Conservation (phyloP, 2,888 invertebrate species). For the Epinotia demarniana region DNA sequence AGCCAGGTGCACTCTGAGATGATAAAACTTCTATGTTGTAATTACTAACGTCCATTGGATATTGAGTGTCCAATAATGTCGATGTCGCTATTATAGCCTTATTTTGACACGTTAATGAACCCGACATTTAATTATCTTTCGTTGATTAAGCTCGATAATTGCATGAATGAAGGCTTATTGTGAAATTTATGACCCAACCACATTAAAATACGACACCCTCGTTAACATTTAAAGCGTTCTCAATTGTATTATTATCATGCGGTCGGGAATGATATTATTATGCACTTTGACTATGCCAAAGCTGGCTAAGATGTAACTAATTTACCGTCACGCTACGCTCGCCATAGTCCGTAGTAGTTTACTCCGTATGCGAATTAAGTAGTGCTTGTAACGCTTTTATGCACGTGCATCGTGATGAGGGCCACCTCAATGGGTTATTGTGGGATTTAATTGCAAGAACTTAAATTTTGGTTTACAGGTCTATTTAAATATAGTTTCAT, state of each 20-base stretch:
- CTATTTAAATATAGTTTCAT: no score
- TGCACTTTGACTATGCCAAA: not conserved
- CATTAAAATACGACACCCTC: not conserved
- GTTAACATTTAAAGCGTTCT: slow-evolving; percentile 11
- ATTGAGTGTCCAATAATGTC: slow-evolving; percentile 16
- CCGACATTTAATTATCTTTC: slow-evolving; percentile 27
- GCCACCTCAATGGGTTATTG: no score
- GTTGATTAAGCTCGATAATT: slow-evolving; percentile 36
- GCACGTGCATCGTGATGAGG: no score
- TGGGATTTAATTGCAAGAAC: no score
- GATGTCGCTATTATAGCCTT: slow-evolving; percentile 20
- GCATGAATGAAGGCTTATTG: slow-evolving; percentile 23
- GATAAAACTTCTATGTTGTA: not conserved
- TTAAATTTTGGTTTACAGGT: no score
- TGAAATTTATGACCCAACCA: slow-evolving; percentile 11
- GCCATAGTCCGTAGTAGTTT: no score
- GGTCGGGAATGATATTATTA: no score
- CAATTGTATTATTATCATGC: not conserved
- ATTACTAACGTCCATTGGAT: slow-evolving; percentile 10
- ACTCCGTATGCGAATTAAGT: no score
- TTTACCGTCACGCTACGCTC: no score
- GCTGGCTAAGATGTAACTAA: not conserved
- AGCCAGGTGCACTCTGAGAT: not conserved
- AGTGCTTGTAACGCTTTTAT: no score
- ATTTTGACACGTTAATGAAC: slow-evolving; percentile 34